These are phyloP conservation scores for Whitmania pigra DNA, from an alignment of 1,140 invertebrate genomes.

Conservation along the genomic window DNA sequence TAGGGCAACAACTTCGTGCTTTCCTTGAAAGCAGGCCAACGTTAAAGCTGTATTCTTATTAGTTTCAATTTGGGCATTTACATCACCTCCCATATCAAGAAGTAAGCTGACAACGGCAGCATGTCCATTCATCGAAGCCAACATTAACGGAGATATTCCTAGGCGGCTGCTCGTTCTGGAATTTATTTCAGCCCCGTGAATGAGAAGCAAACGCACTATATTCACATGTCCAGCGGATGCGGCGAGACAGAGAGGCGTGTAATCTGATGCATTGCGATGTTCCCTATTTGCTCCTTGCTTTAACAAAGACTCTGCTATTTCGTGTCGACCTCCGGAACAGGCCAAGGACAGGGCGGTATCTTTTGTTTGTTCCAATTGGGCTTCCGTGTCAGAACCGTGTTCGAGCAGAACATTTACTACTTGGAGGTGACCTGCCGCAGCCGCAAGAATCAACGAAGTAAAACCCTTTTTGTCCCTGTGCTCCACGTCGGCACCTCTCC, in stretches of 20 bases:
- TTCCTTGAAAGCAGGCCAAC: slow-evolving; percentile 95
- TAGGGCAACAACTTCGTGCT: slow-evolving; percentile 91
- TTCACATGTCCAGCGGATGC: slow-evolving; percentile 97
- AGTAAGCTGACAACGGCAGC: slow-evolving; percentile 88
- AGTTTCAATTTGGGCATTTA: slow-evolving; percentile 97
- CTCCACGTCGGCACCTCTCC: slow-evolving; percentile 81
- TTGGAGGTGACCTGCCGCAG: slow-evolving; percentile 90
- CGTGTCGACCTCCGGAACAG: slow-evolving; percentile 89
- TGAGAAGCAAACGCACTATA: slow-evolving; percentile 87
- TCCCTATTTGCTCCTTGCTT: slow-evolving; percentile 84
- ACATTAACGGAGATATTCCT: slow-evolving; percentile 95
- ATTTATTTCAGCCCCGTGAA: slow-evolving; percentile 92
- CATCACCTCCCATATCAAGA: slow-evolving; percentile 96
- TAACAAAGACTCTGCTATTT: slow-evolving; percentile 86
- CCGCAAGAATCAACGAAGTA: slow-evolving; percentile 88
- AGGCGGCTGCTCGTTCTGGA: slow-evolving; percentile 53
- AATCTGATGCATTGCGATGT: slow-evolving; percentile 98
- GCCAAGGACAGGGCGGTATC: slow-evolving; percentile 93
- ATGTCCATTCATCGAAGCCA: slow-evolving; percentile 99
- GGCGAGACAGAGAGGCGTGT: slow-evolving; percentile 90
- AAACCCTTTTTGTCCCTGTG: slow-evolving; percentile 95
- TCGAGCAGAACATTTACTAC: slow-evolving; percentile 82
- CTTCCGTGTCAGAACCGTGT: slow-evolving; percentile 85
- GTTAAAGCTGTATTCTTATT: slow-evolving; percentile 97
- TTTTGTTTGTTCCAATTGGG: slow-evolving; percentile 96